These are phyloP conservation scores for Eupithecia subfuscata DNA, from an alignment of 2,888 invertebrate species.

Conservation along the genomic window DNA sequence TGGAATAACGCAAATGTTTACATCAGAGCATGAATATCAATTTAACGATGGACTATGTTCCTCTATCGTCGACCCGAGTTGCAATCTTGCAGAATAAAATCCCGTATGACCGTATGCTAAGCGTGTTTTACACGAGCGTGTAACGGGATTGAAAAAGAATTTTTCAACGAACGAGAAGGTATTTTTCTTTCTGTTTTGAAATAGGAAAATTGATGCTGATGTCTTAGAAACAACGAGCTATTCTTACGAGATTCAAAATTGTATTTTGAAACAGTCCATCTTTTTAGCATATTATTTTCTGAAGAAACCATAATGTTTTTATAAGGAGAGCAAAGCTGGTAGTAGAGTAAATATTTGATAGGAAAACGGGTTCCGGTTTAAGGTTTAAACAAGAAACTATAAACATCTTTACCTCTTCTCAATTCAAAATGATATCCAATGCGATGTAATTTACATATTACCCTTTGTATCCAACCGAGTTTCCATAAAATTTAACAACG, in stretches of 20 bases:
- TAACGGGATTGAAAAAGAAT: constrained; percentile 9
- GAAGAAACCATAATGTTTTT: not conserved
- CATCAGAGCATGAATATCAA: constrained; percentile 64
- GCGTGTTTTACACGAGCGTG: constrained; percentile 12
- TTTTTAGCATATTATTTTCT: not conserved
- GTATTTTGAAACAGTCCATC: not conserved
- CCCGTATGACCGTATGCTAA: constrained; percentile 18
- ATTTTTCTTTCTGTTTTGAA: not conserved
- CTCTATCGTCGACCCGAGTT: constrained; percentile 45
- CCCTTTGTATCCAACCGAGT: constrained; percentile 72
- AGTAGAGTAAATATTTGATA: not conserved
- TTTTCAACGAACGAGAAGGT: not conserved
- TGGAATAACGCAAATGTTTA: constrained; percentile 61
- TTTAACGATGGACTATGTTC: constrained; percentile 57
- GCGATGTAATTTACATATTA: constrained; percentile 73
- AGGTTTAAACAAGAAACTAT: not conserved
- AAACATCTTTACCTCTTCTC: constrained; percentile 14
- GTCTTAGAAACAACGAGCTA: not conserved
- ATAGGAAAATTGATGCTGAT: not conserved
- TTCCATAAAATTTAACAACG: constrained; percentile 81
- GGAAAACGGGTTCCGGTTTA: not conserved
- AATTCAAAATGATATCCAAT: constrained; percentile 52
- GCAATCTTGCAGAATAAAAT: constrained; percentile 50
- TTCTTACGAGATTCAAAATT: not conserved
- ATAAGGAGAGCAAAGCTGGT: not conserved